phyloP scores from a whole-genome alignment of 2,888 invertebrate genomes.

The Folsomia candida region DNA sequence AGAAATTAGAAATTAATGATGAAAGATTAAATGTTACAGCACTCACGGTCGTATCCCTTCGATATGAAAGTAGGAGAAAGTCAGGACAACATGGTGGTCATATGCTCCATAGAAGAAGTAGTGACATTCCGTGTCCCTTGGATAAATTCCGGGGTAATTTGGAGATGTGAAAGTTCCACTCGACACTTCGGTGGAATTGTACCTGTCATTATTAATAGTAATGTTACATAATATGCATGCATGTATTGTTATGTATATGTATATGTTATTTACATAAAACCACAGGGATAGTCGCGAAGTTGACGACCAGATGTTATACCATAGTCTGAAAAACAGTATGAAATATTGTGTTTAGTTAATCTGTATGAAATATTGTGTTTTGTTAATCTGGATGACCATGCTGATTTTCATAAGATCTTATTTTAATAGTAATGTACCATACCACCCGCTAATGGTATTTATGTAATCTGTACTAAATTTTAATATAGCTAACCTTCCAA shows the following conservation, averaged over 20 bases:
- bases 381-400: too few species aligned
- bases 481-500: constrained; percentile 68
- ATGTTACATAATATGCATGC: too few species aligned
- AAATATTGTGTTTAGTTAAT: too few species aligned
- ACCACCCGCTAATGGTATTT: too few species aligned
- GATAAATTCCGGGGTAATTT: constrained; percentile 87
- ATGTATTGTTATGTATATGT: too few species aligned
- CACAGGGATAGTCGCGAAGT: constrained; percentile 72
- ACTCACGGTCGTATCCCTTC: constrained; percentile 87
- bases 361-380: too few species aligned
- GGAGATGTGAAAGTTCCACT: constrained; percentile 71
- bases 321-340: constrained; percentile 65
- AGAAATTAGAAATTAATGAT: neutral
- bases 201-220: too few species aligned
- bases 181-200: constrained; percentile 74
- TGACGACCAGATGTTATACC: constrained; percentile 81
- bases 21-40: neutral
- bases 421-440: too few species aligned
- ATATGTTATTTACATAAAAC: too few species aligned
- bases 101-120: constrained; percentile 82
- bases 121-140: constrained; percentile 83
- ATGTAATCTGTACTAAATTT: too few species aligned
- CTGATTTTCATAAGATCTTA: too few species aligned
- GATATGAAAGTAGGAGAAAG: constrained; percentile 87
- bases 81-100: constrained; percentile 75